These are phyloP conservation scores for Spongilla lacustris DNA, from an alignment of 37 sponge, comb jelly and placozoan species.

Conservation along the genomic window DNA sequence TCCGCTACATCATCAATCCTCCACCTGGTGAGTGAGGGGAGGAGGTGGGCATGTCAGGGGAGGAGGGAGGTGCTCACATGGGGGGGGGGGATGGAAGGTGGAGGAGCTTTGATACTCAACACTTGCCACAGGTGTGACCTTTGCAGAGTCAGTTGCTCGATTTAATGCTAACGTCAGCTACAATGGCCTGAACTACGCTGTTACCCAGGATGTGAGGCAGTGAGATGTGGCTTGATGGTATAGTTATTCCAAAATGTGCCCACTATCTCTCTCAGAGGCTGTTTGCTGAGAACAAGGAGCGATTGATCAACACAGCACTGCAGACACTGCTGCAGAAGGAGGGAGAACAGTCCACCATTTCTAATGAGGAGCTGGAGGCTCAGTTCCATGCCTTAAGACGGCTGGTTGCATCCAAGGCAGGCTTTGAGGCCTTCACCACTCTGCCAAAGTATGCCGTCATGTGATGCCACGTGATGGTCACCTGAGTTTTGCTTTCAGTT, in stretches of 20 bases:
- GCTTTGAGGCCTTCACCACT: constrained; percentile 90
- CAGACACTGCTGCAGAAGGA: constrained; percentile 78
- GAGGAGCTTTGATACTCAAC: neutral
- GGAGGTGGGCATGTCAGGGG: neutral
- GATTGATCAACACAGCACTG: constrained; percentile 88
- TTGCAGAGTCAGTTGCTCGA: constrained; percentile 78
- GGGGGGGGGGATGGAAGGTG: neutral
- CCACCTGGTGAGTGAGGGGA: constrained; percentile 39
- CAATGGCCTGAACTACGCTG: constrained; percentile 97
- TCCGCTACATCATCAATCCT: constrained; percentile 73
- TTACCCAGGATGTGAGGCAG: constrained; percentile 78
- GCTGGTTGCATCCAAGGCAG: constrained; percentile 97
- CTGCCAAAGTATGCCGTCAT: constrained; percentile 76
- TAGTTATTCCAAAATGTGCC: neutral
- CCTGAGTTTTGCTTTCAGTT: constrained; percentile 34
- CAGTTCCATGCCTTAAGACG: constrained; percentile 98
- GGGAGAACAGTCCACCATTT: constrained; percentile 58
- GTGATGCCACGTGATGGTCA: neutral
- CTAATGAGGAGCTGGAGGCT: constrained; percentile 85
- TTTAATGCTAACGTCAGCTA: constrained; percentile 97
- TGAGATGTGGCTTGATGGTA: neutral
- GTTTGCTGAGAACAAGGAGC: constrained; percentile 99
- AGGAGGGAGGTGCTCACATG: neutral
- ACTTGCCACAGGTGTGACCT: constrained; percentile 24
- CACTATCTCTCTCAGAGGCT: constrained; percentile 46